Base-by-base conservation (phyloP, 2,797 vertebrate species). In the Cossypha heuglini region DNA sequence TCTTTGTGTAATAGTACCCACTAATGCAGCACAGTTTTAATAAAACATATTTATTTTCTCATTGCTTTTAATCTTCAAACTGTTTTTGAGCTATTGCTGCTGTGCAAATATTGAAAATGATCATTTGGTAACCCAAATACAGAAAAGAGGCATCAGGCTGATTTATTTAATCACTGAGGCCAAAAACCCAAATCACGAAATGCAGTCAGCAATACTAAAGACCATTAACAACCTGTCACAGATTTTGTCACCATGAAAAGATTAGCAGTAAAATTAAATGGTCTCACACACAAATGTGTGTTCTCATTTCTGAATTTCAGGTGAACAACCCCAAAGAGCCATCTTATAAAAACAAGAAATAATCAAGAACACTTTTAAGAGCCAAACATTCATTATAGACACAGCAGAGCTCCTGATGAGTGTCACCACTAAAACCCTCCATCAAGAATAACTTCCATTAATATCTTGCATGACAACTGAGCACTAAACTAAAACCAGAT, bases 1-100 rank as follows among this genome's bases (percentile, higher is more conserved):
- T 77, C 81, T 93, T 89, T 69, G 64, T 85, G 89, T 92, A 93
- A 91, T 0, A 71, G 52, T 28, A 72, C 35, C 52, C 45, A 37
- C 61, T 74, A 93, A 85, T 33, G 48, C 46, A 85, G 51, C 64
- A 80, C 52, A 31, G 51, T 87, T 92, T 89, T 54, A 86, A 76
- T 95, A 82, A 93, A 94, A 55, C 71, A 73, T 77, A 93, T 93
- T 95, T 88, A 86, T 92, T 95, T 93, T 69, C 67, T 69, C 40
- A 76, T 90, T 86, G 45, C 48, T 94, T 84, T 96, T 95, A 95
- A 94, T 96, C 79, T 74, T 80, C 67, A n/a, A 61, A 96, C 42
- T 66, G 52, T 38, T 93, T 94, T 35, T 42, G 55, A 90, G 73
- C 26, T 54, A 48, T 18, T 19, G 5, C 73, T 75, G 57, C 67